These are phyloP conservation scores for Drosophila pseudoobscura DNA, from an alignment of 1,140 invertebrate genomes.

Conservation along the genomic window DNA sequence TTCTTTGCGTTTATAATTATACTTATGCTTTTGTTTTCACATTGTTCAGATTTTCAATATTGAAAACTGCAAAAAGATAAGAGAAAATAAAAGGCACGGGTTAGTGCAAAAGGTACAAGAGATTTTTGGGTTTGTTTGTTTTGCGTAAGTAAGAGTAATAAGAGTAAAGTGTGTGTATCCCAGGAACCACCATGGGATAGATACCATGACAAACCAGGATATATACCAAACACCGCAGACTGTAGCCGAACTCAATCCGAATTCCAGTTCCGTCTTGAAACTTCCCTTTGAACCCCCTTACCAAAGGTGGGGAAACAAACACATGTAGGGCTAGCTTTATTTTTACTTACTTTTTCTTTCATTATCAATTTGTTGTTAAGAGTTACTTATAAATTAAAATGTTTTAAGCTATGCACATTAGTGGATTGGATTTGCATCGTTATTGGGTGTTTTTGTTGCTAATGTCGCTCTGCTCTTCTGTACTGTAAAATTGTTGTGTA, in stretches of 20 bases:
- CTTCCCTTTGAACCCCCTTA: slow-evolving; percentile 73
- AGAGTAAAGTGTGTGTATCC: slow-evolving; percentile 38
- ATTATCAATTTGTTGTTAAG: slow-evolving; percentile 72
- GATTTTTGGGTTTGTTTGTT: slow-evolving; percentile 19
- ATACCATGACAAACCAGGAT: background rate
- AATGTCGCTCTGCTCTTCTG: slow-evolving; percentile 13
- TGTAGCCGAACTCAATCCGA: background rate
- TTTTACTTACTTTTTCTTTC: slow-evolving; percentile 75
- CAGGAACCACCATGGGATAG: slow-evolving; percentile 64
- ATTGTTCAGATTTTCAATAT: slow-evolving; percentile 71
- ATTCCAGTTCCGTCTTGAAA: slow-evolving; percentile 12
- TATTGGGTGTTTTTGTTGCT: slow-evolving; percentile 27
- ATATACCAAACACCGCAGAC: slow-evolving; percentile 18
- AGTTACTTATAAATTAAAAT: slow-evolving; percentile 75
- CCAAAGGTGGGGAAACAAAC: slow-evolving; percentile 80
- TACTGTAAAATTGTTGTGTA: slow-evolving; percentile 40
- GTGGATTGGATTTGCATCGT: slow-evolving; percentile 30
- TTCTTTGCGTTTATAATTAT: slow-evolving; percentile 40
- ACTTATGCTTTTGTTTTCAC: slow-evolving; percentile 55
- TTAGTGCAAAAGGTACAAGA: slow-evolving; percentile 53
- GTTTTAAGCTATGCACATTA: slow-evolving; percentile 75
- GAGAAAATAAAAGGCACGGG: slow-evolving; percentile 71
- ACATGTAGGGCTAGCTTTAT: slow-evolving; percentile 71
- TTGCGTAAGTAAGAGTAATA: slow-evolving; percentile 31
- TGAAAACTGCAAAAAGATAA: slow-evolving; percentile 81